Evolutionary conservation across 2,888 invertebrate species (phyloP).

Genomic region (Lathronympha strigana): DNA sequence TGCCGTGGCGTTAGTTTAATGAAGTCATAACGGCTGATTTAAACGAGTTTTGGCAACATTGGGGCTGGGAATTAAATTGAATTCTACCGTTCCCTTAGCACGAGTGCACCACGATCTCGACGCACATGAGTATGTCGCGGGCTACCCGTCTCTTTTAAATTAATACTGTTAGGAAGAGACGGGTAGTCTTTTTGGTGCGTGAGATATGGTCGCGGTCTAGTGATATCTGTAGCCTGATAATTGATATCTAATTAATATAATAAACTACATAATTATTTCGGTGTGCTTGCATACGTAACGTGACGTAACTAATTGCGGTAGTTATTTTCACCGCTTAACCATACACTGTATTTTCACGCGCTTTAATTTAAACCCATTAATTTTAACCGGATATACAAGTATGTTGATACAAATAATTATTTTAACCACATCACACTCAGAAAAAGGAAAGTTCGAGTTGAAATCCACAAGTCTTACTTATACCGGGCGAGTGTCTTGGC

Average conservation of each 20-base stretch:
- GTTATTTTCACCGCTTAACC: not conserved
- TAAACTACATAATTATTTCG: slow-evolving; percentile 18
- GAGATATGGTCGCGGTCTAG: slow-evolving; percentile 5
- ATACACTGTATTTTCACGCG: too few relatives aligned
- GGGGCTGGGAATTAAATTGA: slow-evolving; percentile 48
- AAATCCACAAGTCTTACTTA: not conserved
- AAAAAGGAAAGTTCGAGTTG: too few relatives aligned
- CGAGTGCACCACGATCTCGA: too few relatives aligned
- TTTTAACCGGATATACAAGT: too few relatives aligned
- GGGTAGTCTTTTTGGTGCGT: too few relatives aligned
- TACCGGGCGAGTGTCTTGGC: not conserved
- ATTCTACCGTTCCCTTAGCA: slow-evolving; percentile 44
- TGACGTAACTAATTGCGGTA: not conserved
- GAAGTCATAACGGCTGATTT: slow-evolving; percentile 69
- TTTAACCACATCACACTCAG: too few relatives aligned
- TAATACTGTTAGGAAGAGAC: too few relatives aligned
- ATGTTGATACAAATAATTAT: too few relatives aligned
- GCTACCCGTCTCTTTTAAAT: too few relatives aligned
- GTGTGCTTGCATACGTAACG: not conserved
- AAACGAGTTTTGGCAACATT: slow-evolving; percentile 59
- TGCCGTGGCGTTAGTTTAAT: slow-evolving; percentile 61
- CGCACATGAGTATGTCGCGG: too few relatives aligned
- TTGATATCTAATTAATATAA: slow-evolving; percentile 25
- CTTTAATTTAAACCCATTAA: too few relatives aligned
- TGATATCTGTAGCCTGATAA: not conserved